Evolutionary conservation across 1,140 invertebrate genomes (phyloP).

Genomic region (Drosophila tani): DNA sequence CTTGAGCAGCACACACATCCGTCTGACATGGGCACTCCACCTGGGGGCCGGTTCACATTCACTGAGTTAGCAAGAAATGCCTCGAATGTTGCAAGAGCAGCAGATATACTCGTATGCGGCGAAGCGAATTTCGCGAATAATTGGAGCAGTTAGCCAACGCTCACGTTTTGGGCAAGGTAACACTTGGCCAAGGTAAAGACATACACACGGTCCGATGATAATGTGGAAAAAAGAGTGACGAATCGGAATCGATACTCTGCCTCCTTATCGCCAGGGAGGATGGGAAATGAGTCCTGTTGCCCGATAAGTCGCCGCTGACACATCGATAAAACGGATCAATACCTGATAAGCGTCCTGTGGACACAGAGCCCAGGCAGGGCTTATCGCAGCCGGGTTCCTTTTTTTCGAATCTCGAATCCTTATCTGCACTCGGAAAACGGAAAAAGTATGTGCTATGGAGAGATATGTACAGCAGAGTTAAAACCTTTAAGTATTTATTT

Average conservation of each 20-base stretch:
- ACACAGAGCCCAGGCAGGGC: background rate
- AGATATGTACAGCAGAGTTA: background rate
- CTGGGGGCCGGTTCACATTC: conserved; percentile 52
- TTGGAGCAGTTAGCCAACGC: conserved; percentile 69
- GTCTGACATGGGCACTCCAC: conserved; percentile 14
- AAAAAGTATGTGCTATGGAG: background rate
- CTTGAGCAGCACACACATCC: conserved; percentile 15
- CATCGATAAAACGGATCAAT: conserved; percentile 54
- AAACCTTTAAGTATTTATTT: background rate
- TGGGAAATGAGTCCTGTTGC: conserved; percentile 47
- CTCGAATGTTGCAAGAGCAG: conserved; percentile 70
- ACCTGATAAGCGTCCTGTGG: conserved; percentile 47
- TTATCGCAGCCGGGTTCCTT: conserved; percentile 17
- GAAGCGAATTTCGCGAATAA: conserved; percentile 64
- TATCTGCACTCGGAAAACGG: conserved; percentile 32
- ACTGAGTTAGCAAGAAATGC: conserved; percentile 79
- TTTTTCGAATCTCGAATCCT: background rate
- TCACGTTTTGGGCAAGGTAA: conserved; percentile 68
- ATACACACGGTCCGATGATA: background rate
- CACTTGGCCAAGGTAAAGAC: conserved; percentile 51
- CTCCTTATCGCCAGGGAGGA: conserved; percentile 22
- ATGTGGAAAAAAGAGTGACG: conserved; percentile 12
- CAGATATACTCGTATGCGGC: conserved; percentile 36
- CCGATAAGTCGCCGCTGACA: conserved; percentile 19
- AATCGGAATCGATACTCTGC: conserved; percentile 22